phyloP scores from a whole-genome alignment of 2,113 vertebrate species.

The Scophthalmus maximus region DNA sequence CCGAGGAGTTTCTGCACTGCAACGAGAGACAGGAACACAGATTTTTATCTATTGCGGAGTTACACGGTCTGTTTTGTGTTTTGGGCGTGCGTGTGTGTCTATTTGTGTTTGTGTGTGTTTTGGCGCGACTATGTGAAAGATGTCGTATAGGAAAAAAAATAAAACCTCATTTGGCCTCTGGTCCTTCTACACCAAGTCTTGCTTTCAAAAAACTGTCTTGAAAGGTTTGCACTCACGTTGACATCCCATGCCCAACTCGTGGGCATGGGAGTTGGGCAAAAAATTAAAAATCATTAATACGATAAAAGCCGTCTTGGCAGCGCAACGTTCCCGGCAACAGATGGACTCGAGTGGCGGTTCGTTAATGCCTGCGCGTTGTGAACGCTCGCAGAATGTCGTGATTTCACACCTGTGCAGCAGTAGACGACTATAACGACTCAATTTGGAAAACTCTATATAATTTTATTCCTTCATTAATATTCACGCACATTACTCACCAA shows the following conservation, averaged over 20 bases:
- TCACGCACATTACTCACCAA: too few species aligned
- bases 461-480: too few species aligned
- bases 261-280: too few species aligned
- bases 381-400: too few species aligned
- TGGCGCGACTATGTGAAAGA: constrained; percentile 12
- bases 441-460: too few species aligned
- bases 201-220: neutral
- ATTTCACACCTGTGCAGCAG: too few species aligned
- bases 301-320: too few species aligned
- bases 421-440: too few species aligned
- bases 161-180: constrained; percentile 12
- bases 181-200: constrained; percentile 7
- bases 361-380: too few species aligned
- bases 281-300: too few species aligned
- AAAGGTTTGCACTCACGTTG: constrained; percentile 27
- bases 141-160: neutral
- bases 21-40: constrained; percentile 24
- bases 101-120: neutral
- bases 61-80: constrained; percentile 27
- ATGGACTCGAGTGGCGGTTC: too few species aligned
- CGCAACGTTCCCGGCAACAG: too few species aligned
- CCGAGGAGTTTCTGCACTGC: constrained; percentile 21
- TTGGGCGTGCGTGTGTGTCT: constrained; percentile 3
- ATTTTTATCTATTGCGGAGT: constrained; percentile 45
- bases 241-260: neutral